Percentiles rank a stretch among this genome's conserved stretches.
phyloP scores from a whole-genome alignment of 1,140 invertebrate genomes.

The Hormaphis cornu region DNA sequence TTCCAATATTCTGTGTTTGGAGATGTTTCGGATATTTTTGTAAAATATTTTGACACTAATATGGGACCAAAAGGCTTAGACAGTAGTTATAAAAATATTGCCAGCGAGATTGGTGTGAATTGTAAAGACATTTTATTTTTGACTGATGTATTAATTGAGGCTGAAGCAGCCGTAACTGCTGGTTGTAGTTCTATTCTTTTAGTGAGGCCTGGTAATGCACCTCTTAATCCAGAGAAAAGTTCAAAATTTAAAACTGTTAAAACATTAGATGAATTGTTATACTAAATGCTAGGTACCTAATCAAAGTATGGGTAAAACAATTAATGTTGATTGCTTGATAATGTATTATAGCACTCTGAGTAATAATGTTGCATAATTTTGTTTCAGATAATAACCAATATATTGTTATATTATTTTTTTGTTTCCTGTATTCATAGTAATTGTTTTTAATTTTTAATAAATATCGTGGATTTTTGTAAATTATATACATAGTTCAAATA shows the following conservation, averaged over 20 bases:
- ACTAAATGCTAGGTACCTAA: too few species aligned
- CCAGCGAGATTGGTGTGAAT: constrained; percentile 52
- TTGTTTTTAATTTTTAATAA: too few species aligned
- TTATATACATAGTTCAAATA: too few species aligned
- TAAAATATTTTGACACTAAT: constrained; percentile 77
- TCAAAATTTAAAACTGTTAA: constrained; percentile 50
- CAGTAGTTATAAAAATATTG: constrained; percentile 66
- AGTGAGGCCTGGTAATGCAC: constrained; percentile 64
- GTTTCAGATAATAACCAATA: too few species aligned
- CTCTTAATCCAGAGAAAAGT: constrained; percentile 52
- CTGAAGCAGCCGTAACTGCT: constrained; percentile 62
- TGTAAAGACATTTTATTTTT: constrained; percentile 68
- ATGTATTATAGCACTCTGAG: too few species aligned
- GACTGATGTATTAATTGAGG: constrained; percentile 78
- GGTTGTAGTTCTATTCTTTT: constrained; percentile 61
- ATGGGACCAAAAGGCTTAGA: constrained; percentile 67
- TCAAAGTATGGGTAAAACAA: too few species aligned
- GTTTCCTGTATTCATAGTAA: too few species aligned
- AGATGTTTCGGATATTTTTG: constrained; percentile 63
- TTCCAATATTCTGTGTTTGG: constrained; percentile 68
- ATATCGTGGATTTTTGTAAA: too few species aligned
- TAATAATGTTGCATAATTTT: too few species aligned
- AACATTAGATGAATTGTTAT: constrained; percentile 46
- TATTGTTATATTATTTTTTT: too few species aligned
- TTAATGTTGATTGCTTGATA: too few species aligned